These are phyloP conservation scores for Acrossocheilus fasciatus DNA, from an alignment of 2,797 vertebrate species.

Conservation along the genomic window DNA sequence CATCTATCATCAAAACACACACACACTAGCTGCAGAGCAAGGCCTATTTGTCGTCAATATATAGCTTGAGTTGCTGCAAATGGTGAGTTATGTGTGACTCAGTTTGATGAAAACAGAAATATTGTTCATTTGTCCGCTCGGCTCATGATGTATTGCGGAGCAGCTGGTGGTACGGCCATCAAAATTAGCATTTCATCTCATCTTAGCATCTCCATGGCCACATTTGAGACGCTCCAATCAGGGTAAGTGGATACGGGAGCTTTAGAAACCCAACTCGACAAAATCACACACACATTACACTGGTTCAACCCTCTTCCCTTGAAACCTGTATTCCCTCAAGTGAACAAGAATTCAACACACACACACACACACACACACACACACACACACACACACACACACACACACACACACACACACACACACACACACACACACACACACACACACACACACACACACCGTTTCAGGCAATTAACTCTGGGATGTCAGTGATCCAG, in stretches of 20 bases:
- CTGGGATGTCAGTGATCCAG: slow-evolving; percentile 79
- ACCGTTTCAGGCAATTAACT: slow-evolving; percentile 87
- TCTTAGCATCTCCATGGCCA: slow-evolving; percentile 55
- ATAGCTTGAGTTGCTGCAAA: slow-evolving; percentile 23
- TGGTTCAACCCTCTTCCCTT: slow-evolving; percentile 78
- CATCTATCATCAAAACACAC: slow-evolving; percentile 91
- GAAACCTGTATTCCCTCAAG: slow-evolving; percentile 81
- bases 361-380: slow-evolving; percentile 79
- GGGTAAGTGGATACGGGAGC: slow-evolving; percentile 56
- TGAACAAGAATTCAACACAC: slow-evolving; percentile 83
- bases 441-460: slow-evolving; percentile 77
- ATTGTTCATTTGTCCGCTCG: slow-evolving; percentile 55
- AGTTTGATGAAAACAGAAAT: slow-evolving; percentile 45
- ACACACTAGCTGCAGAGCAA: slow-evolving; percentile 58
- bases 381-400: slow-evolving; percentile 75
- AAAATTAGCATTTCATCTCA: slow-evolving; percentile 62
- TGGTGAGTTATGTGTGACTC: slow-evolving; percentile 37
- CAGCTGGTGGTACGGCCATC: slow-evolving; percentile 56
- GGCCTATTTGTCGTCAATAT: slow-evolving; percentile 32
- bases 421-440: slow-evolving; percentile 77
- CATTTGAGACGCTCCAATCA: slow-evolving; percentile 57
- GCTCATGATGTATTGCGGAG: slow-evolving; percentile 52
- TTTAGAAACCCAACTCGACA: slow-evolving; percentile 51
- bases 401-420: slow-evolving; percentile 72
- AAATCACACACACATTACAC: slow-evolving; percentile 62